These are phyloP conservation scores for Elephas maximus DNA, from an alignment of 2,113 vertebrate genomes.

Conservation along the genomic window DNA sequence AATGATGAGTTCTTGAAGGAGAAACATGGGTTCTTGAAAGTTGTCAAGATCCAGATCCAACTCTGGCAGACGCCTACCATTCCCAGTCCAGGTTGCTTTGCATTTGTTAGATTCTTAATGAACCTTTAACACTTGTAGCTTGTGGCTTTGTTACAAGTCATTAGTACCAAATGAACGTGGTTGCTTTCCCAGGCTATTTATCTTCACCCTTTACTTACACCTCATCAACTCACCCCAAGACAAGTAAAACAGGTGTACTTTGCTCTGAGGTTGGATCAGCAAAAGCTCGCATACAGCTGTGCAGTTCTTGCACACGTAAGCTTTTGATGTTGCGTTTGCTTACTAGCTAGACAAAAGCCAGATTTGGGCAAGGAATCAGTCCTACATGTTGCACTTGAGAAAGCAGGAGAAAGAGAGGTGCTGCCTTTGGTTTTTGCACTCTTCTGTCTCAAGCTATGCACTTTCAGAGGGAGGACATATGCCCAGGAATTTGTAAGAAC, in stretches of 20 bases:
- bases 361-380: constrained; percentile 70
- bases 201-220: constrained; percentile 82
- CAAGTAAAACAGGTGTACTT: constrained; percentile 70
- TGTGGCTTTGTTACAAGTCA: constrained; percentile 66
- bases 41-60: constrained; percentile 44
- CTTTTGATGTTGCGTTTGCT: constrained; percentile 78
- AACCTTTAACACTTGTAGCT: neutral
- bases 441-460: neutral
- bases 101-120: constrained; percentile 35
- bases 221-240: constrained; percentile 75
- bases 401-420: neutral
- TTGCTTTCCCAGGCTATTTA: constrained; percentile 68
- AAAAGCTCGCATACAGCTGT: constrained; percentile 76
- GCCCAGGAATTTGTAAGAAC: neutral
- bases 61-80: constrained; percentile 33
- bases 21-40: neutral
- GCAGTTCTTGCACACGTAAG: constrained; percentile 63
- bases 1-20: neutral
- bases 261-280: constrained; percentile 54
- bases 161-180: constrained; percentile 75
- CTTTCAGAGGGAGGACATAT: neutral
- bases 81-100: constrained; percentile 75
- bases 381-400: neutral
- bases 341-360: constrained; percentile 65
- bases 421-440: neutral